Base-by-base conservation (phyloP, 2,113 vertebrate species). In the Rattus rattus region DNA sequence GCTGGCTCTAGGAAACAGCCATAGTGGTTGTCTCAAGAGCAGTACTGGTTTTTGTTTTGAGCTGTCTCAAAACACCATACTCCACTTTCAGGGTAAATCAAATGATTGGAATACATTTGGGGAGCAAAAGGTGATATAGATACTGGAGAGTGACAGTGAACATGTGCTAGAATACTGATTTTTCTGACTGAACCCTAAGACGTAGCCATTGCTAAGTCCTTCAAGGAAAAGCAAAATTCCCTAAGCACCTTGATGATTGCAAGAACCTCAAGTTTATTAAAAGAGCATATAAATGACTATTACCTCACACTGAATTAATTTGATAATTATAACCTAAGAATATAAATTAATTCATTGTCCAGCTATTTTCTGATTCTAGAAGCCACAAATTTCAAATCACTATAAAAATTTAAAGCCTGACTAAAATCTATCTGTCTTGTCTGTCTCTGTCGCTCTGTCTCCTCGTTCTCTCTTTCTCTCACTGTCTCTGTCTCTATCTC, bases 401-500 rank as follows among this genome's bases (percentile, higher is more conserved):
- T 90, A 93, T 92, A 92, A 19, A 95, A 84, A 96, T 96, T 94
- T 84, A 97, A 97, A 96, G 77, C 75, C 96, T 97, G 94, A 54
- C 88, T 98, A 93, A 97, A 96, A 85, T 90, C 83, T 63, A 13
- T 83, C 79, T 24, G 9, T 80, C 17, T 79, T 54, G 11, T 54
- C 12, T 69, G 1, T 69, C 9, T 36, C 75, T 75, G 33, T 54
- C 36, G 91, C 43, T 43, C 43, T 43, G 56, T 59, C 56, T 59
- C 43, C 43, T 43, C 43, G 43, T 43, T 17, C 69, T 59, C 19
- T 61, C 5, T 61, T 19, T 61, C 52, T 54, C 11, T 7, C 52
- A 59, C 26, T 52, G 14, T 79, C 3, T 22, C 8, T n/a, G 33
- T 80, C 36, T 92, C 52, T 43, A 43, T 43, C 43, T 43, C 43